Conservation (phyloP, 2,888 invertebrate species). For the Agonopterix heracliana region DNA sequence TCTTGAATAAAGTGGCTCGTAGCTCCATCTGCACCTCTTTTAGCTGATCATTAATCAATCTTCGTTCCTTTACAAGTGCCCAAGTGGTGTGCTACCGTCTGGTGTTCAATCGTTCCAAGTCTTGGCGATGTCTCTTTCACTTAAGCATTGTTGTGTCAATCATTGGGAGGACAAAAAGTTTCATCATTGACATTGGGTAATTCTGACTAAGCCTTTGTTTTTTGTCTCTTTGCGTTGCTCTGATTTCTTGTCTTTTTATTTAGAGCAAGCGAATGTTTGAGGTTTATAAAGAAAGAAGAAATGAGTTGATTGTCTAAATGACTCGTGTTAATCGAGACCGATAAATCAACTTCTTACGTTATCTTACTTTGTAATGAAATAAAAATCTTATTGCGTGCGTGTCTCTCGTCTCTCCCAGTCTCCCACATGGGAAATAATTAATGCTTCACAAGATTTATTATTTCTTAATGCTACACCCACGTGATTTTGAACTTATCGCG, state of each 20-base stretch:
- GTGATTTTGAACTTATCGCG: constrained; percentile 34
- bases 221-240: too few species aligned
- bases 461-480: constrained; percentile 65
- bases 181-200: too few species aligned
- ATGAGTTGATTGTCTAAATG: too few species aligned
- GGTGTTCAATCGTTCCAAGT: not conserved
- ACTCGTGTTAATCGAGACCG: too few species aligned
- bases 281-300: too few species aligned
- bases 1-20: too few species aligned
- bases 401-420: constrained; percentile 13
- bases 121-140: not conserved
- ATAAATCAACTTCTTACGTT: constrained; percentile 56
- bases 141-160: constrained; percentile 1
- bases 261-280: too few species aligned
- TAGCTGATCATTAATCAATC: not conserved
- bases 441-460: constrained; percentile 55
- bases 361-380: constrained; percentile 61
- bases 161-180: not conserved
- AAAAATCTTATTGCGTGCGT: constrained; percentile 41
- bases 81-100: not conserved
- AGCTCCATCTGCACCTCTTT: not conserved
- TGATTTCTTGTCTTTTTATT: too few species aligned
- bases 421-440: constrained; percentile 52
- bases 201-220: too few species aligned
- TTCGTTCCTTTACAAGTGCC: not conserved